Conservation (phyloP, 2,113 vertebrate genomes). For the Grallaria varia region DNA sequence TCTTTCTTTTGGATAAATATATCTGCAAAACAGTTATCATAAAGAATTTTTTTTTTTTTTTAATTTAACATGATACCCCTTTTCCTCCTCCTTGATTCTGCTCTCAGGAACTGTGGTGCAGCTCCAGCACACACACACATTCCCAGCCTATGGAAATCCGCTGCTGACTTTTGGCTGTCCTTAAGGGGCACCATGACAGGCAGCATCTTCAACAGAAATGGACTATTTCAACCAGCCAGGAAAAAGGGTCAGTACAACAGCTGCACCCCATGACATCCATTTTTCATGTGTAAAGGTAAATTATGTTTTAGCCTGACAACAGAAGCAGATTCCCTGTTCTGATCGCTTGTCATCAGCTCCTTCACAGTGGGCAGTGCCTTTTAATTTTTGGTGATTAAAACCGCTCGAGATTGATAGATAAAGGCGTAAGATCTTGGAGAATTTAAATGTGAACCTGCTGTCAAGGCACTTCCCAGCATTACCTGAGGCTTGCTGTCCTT, state of each 20-base stretch:
- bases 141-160: not conserved
- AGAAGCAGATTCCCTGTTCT: not conserved
- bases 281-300: not conserved
- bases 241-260: no score
- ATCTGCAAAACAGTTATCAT: not conserved
- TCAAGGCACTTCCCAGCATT: not conserved
- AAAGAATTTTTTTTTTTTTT: not conserved
- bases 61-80: not conserved
- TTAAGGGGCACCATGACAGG: not conserved
- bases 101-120: not conserved
- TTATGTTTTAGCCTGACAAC: not conserved
- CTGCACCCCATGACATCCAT: not conserved
- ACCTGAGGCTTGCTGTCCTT: not conserved
- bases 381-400: slow-evolving; percentile 30
- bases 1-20: not conserved
- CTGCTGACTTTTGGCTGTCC: not conserved
- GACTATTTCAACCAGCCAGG: no score
- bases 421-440: not conserved
- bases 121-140: not conserved
- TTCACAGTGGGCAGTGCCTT: not conserved
- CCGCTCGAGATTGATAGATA: not conserved
- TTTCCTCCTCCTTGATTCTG: not conserved
- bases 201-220: not conserved
- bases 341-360: not conserved
- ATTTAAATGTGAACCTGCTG: not conserved